These are phyloP conservation scores for Rhinopithecus roxellana DNA, from an alignment of 2,113 vertebrate genomes.

Conservation along the genomic window DNA sequence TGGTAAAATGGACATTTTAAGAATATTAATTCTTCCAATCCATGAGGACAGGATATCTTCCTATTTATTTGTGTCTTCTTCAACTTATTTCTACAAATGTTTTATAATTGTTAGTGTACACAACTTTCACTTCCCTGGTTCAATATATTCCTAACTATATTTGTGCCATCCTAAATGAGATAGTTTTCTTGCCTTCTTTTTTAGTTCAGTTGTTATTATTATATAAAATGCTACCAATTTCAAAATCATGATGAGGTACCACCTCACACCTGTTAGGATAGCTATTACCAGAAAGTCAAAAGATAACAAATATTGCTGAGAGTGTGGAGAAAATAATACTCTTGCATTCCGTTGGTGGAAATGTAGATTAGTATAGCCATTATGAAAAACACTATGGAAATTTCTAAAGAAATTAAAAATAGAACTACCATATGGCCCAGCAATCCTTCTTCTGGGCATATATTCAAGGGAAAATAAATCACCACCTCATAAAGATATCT, in stretches of 20 bases:
- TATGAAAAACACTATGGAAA: not conserved
- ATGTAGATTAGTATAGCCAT: not conserved
- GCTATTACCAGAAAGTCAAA: not conserved
- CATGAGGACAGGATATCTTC: not conserved
- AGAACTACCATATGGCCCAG: not conserved
- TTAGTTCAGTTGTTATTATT: not conserved
- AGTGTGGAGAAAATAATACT: not conserved
- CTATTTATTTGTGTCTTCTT: not conserved
- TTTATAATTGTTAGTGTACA: not conserved
- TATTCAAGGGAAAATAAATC: not conserved
- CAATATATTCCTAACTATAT: not conserved
- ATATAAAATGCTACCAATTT: not conserved
- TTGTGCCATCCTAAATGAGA: not conserved
- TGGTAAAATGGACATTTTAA: not conserved
- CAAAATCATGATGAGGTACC: not conserved
- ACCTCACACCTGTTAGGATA: not conserved
- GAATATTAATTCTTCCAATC: not conserved
- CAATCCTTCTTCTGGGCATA: not conserved
- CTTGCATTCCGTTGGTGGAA: not conserved
- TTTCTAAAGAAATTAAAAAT: not conserved
- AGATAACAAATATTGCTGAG: not conserved
- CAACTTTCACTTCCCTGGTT: not conserved
- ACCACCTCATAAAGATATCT: not conserved
- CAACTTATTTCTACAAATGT: not conserved
- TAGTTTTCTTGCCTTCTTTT: not conserved